Conservation (phyloP, 2,113 vertebrate genomes). For the Ariopsis seemanni region DNA sequence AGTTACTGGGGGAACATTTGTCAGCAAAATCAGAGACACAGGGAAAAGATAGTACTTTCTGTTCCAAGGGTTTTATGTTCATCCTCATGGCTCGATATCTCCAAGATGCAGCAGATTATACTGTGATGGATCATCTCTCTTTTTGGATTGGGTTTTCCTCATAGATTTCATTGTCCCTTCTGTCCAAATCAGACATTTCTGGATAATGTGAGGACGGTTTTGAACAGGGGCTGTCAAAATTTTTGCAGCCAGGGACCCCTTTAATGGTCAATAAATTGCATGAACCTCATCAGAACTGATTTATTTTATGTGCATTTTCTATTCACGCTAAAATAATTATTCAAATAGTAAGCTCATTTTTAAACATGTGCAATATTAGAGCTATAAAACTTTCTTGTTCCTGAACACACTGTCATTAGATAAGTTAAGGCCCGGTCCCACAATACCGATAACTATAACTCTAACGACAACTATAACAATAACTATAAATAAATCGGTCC, state of each 20-base stretch:
- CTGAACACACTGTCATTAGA: not conserved
- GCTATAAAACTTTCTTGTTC: not conserved
- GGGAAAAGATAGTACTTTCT: not conserved
- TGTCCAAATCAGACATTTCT: not conserved
- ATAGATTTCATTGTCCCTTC: not conserved
- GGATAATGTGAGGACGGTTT: not conserved
- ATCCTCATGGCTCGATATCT: not conserved
- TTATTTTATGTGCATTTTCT: not conserved
- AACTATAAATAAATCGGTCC: too few species aligned
- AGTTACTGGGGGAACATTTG: not conserved
- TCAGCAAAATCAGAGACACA: not conserved
- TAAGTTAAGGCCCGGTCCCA: not conserved
- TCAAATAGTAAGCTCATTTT: not conserved
- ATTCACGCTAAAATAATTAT: not conserved
- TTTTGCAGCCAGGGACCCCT: not conserved
- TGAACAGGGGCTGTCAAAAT: not conserved
- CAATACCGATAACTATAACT: too few species aligned
- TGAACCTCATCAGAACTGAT: not conserved
- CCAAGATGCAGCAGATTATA: not conserved
- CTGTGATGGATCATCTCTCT: not conserved
- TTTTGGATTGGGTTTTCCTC: not conserved
- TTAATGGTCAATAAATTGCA: not conserved
- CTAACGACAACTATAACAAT: too few species aligned
- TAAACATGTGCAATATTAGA: not conserved
- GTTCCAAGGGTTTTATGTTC: not conserved